Evolutionary conservation across 1,140 invertebrate genomes (phyloP).

Genomic region (Aphaenogaster ashmeadi): DNA sequence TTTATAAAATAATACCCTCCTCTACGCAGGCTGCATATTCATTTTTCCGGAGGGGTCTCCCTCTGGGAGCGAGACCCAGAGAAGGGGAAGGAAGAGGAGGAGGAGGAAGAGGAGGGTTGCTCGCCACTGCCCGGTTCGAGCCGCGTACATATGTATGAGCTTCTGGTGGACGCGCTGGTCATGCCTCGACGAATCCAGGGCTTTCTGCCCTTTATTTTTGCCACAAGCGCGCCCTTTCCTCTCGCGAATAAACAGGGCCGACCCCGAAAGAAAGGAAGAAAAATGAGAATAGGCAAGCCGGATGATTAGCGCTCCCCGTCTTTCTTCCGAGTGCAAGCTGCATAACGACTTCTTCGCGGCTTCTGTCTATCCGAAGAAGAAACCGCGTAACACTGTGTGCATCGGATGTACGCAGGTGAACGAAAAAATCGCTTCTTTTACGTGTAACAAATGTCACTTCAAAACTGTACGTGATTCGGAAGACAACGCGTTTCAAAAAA

Average conservation of each 20-base stretch:
- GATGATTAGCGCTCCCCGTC: constrained; percentile 71
- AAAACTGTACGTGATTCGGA: constrained; percentile 8
- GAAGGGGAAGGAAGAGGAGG: constrained; percentile 14
- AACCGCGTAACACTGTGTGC: background rate
- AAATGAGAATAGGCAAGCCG: constrained; percentile 54
- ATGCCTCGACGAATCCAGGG: constrained; percentile 80
- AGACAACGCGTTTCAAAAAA: constrained; percentile 19
- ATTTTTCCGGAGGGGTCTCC: constrained; percentile 83
- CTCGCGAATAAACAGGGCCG: constrained; percentile 68
- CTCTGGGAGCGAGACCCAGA: constrained; percentile 12
- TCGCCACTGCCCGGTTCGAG: constrained; percentile 57
- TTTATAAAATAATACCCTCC: constrained; percentile 82
- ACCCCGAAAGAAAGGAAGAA: constrained; percentile 29
- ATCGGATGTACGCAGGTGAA: background rate
- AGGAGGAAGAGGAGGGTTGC: constrained; percentile 48
- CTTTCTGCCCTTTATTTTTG: constrained; percentile 76
- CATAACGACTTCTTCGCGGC: constrained; percentile 43
- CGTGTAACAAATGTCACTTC: constrained; percentile 35
- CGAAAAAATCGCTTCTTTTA: constrained; percentile 32
- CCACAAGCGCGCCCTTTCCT: constrained; percentile 32
- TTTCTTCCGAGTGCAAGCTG: constrained; percentile 61
- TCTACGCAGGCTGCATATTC: constrained; percentile 81
- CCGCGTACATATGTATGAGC: constrained; percentile 84
- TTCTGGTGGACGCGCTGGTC: constrained; percentile 80
- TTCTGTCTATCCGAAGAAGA: constrained; percentile 19